Evolutionary conservation across 2,888 invertebrate species (phyloP), one percentile per base, ranked within the genome.

Genomic region (Tenodera sinensis): DNA sequence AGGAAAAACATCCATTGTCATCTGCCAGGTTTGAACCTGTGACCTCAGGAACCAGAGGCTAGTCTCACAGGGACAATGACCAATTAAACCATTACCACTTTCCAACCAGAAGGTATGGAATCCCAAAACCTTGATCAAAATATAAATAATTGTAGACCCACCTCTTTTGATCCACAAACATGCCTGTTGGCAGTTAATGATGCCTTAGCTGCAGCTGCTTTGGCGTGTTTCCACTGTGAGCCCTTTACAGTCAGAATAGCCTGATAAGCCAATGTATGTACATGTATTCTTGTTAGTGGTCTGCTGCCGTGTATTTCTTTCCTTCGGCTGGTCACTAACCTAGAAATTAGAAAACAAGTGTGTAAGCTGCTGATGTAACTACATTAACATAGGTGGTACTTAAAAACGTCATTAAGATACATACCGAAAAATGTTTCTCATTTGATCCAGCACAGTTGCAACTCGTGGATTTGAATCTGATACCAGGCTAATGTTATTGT

Each of bases 231-330:
- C 98, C 98, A 98, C 12, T 94, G 92, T 0, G 96, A 96, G 84
- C 94, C 94, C 91, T 95, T 95, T 0, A 95, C 95, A 0, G 96
- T 96, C 91, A 98, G 92, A 91, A 98, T 96, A 6, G 97, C 97
- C 93, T 98, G 98, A 92, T 97, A 98, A n/a, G 98, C 97, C 91
- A 98, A 93, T 0, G 98, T 97, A 92, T 98, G 98, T 0, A 98
- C 96, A 92, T 98, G 98, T 71, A 98, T 95, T 89, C 98, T 94
- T 0, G 97, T 96, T 28, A 98, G 92, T 91, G 94, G 93, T 87
- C 97, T 94, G 0, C 94, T 93, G 90, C 94, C 94, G 20, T 91
- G 91, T 90, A 93, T 93, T 85, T 92, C 92, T 89, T 92, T 92
- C 85, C 94, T 94, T 89, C 93, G 93, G n/a, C 92, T 92, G 89